A percentile compares a stretch with the other conserved stretches of the same genome.
Conservation (phyloP, 2,888 invertebrate genomes). For the Didymodactylos carnosus region DNA sequence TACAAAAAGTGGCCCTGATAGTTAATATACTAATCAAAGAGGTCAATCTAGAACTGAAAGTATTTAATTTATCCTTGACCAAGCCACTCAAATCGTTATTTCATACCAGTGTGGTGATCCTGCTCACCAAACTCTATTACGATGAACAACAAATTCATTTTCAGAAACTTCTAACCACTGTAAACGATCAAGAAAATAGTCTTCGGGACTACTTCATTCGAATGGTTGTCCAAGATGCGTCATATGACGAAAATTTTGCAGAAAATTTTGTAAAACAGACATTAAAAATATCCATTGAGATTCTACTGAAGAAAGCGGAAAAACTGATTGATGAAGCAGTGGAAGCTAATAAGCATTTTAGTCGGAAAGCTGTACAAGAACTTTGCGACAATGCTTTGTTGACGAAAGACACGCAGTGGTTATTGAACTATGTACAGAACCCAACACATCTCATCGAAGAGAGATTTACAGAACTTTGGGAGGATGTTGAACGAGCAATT, state of each 20-base stretch:
- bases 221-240: not conserved
- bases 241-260: not conserved
- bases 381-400: not conserved
- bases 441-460: not conserved
- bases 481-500: not conserved
- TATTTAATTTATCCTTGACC: not conserved
- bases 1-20: not conserved
- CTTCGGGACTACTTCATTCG: not conserved
- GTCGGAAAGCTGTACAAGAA: not conserved
- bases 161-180: not conserved
- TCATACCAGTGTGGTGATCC: not conserved
- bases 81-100: not conserved
- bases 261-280: not conserved
- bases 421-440: not conserved
- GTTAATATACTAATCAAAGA: not conserved
- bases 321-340: not conserved
- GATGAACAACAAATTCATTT: not conserved
- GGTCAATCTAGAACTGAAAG: not conserved
- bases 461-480: not conserved
- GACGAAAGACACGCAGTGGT: not conserved
- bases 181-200: not conserved
- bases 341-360: not conserved
- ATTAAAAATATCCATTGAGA: not conserved
- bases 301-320: not conserved
- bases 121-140: not conserved